Evolutionary conservation across 2,888 invertebrate genomes (phyloP).

Genomic region (Erpobdella octoculata): DNA sequence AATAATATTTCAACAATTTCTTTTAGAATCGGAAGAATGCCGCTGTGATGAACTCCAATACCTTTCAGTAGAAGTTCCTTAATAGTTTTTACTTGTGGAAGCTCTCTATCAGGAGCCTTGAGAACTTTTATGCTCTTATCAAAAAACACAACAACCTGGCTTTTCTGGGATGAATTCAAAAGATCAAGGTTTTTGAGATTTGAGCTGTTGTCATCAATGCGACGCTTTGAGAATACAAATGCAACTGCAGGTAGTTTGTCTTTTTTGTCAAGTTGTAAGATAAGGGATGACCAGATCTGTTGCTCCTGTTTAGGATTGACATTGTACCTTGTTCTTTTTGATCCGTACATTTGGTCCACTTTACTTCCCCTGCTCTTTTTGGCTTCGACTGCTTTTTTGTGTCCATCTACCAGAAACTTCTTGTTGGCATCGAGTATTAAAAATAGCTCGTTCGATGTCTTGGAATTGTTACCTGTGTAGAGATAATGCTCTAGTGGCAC

Average conservation of each 20-base stretch:
- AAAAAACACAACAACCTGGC: constrained; percentile 65
- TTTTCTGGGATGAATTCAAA: constrained; percentile 75
- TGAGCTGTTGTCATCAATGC: constrained; percentile 67
- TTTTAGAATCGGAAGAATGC: constrained; percentile 92
- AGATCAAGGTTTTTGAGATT: constrained; percentile 63
- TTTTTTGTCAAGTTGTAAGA: constrained; percentile 71
- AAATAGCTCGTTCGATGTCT: constrained; percentile 57
- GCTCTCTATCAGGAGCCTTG: constrained; percentile 74
- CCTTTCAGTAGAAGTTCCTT: constrained; percentile 68
- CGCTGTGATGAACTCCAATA: constrained; percentile 95
- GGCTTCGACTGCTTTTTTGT: constrained; percentile 52
- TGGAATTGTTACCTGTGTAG: constrained; percentile 61
- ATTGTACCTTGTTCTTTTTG: constrained; percentile 47
- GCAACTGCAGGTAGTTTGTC: constrained; percentile 86
- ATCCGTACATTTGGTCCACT: constrained; percentile 46
- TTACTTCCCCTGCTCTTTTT: constrained; percentile 52
- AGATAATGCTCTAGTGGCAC: constrained; percentile 90
- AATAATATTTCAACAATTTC: constrained; percentile 98
- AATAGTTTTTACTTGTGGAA: constrained; percentile 77
- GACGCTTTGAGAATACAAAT: constrained; percentile 79
- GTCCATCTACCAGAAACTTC: constrained; percentile 61
- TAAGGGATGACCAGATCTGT: constrained; percentile 53
- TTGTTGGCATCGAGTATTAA: constrained; percentile 71
- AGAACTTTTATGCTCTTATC: constrained; percentile 71
- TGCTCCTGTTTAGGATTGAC: constrained; percentile 57